phyloP scores from a whole-genome alignment of 2,797 vertebrate species.

The Microhierax caerulescens region DNA sequence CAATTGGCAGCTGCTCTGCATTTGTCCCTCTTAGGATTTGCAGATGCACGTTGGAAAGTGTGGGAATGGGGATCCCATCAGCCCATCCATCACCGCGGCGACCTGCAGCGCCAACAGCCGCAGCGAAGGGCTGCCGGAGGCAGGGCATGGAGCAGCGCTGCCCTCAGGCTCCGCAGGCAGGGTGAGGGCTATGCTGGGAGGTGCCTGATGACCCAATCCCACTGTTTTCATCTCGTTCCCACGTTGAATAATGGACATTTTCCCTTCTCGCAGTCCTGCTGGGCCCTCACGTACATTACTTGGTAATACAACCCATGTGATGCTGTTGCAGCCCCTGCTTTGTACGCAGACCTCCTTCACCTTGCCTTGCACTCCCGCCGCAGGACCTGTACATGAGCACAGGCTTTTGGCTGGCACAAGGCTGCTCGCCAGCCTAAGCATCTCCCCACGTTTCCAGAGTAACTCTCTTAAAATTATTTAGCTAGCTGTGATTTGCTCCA shows the following conservation, averaged over 20 bases:
- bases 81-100: not conserved
- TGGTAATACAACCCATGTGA: not conserved
- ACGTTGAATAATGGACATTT: not conserved
- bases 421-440: not conserved
- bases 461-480: not conserved
- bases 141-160: not conserved
- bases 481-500: not conserved
- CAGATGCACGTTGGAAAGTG: conserved; percentile 5
- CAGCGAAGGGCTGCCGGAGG: not conserved
- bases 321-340: not conserved
- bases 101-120: not conserved
- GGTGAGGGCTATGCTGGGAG: not conserved
- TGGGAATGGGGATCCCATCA: not conserved
- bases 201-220: not conserved
- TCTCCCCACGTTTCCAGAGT: not conserved
- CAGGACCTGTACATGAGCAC: accelerated
- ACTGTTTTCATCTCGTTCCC: not conserved
- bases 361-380: not conserved
- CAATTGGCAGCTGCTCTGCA: conserved; percentile 32
- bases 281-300: not conserved
- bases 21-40: conserved; percentile 53
- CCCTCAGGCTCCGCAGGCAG: not conserved
- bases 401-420: not conserved
- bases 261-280: not conserved
- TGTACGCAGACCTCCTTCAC: not conserved